Evolutionary conservation across 1,140 invertebrate species (phyloP).

Genomic region (Drosophila malerkotliana): DNA sequence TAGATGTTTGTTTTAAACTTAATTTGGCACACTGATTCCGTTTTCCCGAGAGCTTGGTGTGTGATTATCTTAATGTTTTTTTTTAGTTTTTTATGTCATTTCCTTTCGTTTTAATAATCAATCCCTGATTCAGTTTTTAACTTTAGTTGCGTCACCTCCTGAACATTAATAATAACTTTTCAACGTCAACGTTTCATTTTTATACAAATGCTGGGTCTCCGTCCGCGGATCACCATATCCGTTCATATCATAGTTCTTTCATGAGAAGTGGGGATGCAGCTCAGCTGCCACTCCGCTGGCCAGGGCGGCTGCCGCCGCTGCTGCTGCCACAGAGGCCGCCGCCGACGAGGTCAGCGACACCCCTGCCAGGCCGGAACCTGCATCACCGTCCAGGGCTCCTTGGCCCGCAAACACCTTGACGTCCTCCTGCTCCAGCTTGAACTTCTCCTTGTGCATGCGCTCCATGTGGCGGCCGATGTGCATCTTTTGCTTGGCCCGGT

Average conservation of each 20-base stretch:
- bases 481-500: slow-evolving; percentile 93
- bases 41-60: slow-evolving; percentile 80
- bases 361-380: background rate
- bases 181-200: slow-evolving; percentile 48
- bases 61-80: slow-evolving; percentile 29
- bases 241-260: slow-evolving; percentile 2
- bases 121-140: slow-evolving; percentile 72
- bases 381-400: slow-evolving; percentile 34
- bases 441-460: slow-evolving; percentile 92
- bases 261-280: slow-evolving; percentile 77
- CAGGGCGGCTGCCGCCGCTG: slow-evolving; percentile 61
- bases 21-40: slow-evolving; percentile 82
- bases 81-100: slow-evolving; percentile 24
- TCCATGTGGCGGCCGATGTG: slow-evolving; percentile 94
- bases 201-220: background rate
- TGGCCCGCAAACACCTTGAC: slow-evolving; percentile 63
- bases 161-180: slow-evolving; percentile 58
- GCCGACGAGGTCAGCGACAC: slow-evolving; percentile 37
- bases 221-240: no score
- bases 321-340: slow-evolving; percentile 43
- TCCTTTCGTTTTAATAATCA: slow-evolving; percentile 29
- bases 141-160: slow-evolving; percentile 27
- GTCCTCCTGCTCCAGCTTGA: slow-evolving; percentile 75
- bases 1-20: slow-evolving; percentile 54
- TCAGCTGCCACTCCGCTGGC: slow-evolving; percentile 54